These are phyloP conservation scores for Malacosoma neustria DNA, from an alignment of 2,888 invertebrate genomes.

Conservation along the genomic window DNA sequence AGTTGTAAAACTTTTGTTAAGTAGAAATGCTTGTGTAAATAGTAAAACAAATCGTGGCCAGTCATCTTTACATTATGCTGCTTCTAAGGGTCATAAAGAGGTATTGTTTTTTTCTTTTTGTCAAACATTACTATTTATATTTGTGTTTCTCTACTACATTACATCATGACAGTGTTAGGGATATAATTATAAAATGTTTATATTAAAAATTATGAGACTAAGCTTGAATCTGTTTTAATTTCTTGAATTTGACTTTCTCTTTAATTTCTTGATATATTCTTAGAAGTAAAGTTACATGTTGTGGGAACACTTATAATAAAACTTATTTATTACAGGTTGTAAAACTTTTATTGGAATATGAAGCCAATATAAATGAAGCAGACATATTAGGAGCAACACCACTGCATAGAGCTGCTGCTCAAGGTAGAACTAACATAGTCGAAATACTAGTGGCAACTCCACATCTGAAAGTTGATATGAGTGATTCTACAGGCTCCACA, in stretches of 20 bases:
- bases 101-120: too few relatives aligned
- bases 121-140: too few relatives aligned
- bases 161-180: too few relatives aligned
- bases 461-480: conserved; percentile 69
- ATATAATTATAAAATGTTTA: too few relatives aligned
- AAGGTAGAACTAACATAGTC: conserved; percentile 80
- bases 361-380: conserved; percentile 80
- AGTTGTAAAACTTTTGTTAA: conserved; percentile 79
- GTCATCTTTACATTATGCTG: conserved; percentile 88
- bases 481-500: conserved; percentile 84
- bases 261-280: too few relatives aligned
- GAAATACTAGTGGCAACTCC: conserved; percentile 77
- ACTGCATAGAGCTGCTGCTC: conserved; percentile 86
- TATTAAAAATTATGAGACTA: too few relatives aligned
- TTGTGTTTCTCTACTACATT: too few relatives aligned
- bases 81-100: conserved; percentile 86
- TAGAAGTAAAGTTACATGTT: too few relatives aligned
- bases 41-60: conserved; percentile 83
- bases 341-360: conserved; percentile 76
- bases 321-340: conserved; percentile 73
- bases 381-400: conserved; percentile 83
- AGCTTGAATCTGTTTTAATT: too few relatives aligned
- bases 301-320: background rate
- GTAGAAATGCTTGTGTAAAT: conserved; percentile 82
- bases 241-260: too few relatives aligned